These are phyloP conservation scores for Mythimna lalbum DNA, from an alignment of 2,888 invertebrate genomes.

Conservation along the genomic window DNA sequence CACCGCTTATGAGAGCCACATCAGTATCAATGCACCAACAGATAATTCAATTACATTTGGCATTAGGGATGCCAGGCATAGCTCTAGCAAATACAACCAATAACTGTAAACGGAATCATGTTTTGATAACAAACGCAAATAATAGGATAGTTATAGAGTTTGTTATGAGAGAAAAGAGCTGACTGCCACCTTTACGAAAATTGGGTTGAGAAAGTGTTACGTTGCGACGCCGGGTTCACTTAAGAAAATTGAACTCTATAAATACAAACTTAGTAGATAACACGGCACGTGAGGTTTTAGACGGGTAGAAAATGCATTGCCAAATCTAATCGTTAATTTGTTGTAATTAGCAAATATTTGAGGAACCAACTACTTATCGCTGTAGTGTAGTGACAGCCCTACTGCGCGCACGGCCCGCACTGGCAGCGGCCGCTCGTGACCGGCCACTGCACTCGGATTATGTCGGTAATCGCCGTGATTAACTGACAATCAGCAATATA, in stretches of 20 bases:
- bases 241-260: background rate
- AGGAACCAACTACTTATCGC: background rate
- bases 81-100: background rate
- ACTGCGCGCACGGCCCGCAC: background rate
- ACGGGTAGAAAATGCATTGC: background rate
- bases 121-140: conserved; percentile 1
- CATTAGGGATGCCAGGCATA: conserved; percentile 1
- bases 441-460: conserved; percentile 19
- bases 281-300: background rate
- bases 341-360: no score
- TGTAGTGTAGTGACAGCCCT: conserved; percentile 3
- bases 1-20: background rate
- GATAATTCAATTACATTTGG: background rate
- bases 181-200: background rate
- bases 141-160: background rate
- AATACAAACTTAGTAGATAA: background rate
- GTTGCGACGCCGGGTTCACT: background rate
- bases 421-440: background rate
- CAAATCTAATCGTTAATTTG: background rate
- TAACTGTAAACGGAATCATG: background rate
- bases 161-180: background rate
- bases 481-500: conserved; percentile 15
- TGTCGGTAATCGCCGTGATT: conserved; percentile 21
- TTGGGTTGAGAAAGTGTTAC: background rate
- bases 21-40: background rate